Percentiles rank a stretch among this genome's conserved stretches.
phyloP scores from a whole-genome alignment of 1,140 invertebrate genomes.

The Heliconius hermathena region DNA sequence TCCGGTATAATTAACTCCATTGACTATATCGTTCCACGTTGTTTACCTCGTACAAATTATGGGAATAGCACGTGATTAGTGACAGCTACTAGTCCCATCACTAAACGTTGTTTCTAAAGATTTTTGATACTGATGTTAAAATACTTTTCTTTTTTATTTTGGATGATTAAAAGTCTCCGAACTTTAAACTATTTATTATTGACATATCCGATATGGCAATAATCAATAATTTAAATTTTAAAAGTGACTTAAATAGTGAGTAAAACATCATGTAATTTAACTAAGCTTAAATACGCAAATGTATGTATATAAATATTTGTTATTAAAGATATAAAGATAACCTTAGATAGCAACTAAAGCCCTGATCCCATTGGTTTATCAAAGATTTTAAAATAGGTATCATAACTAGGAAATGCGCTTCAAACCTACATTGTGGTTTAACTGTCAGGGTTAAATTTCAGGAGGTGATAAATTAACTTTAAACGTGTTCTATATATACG shows the following conservation, averaged over 20 bases:
- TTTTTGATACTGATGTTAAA: background rate
- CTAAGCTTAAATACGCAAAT: background rate
- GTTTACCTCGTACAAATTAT: constrained; percentile 52
- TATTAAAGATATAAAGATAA: background rate
- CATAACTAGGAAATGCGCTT: constrained; percentile 61
- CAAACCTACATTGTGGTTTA: constrained; percentile 57
- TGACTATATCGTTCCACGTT: constrained; percentile 56
- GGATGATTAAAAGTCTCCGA: too few species aligned
- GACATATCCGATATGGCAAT: background rate
- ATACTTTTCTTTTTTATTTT: too few species aligned
- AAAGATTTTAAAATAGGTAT: constrained; percentile 34
- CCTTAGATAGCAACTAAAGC: background rate
- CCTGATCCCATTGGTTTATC: background rate
- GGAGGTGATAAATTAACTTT: constrained; percentile 28
- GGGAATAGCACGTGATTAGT: constrained; percentile 43
- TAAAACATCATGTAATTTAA: background rate
- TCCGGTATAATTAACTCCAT: constrained; percentile 66
- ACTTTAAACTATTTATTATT: too few species aligned
- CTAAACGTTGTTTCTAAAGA: background rate
- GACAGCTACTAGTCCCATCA: background rate
- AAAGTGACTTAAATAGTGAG: background rate
- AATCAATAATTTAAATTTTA: background rate
- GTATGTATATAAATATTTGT: background rate
- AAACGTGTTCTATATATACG: background rate
- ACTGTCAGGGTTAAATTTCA: constrained; percentile 46